Evolutionary conservation across 2,888 invertebrate genomes (phyloP).

Genomic region (Amphipyra berbera): DNA sequence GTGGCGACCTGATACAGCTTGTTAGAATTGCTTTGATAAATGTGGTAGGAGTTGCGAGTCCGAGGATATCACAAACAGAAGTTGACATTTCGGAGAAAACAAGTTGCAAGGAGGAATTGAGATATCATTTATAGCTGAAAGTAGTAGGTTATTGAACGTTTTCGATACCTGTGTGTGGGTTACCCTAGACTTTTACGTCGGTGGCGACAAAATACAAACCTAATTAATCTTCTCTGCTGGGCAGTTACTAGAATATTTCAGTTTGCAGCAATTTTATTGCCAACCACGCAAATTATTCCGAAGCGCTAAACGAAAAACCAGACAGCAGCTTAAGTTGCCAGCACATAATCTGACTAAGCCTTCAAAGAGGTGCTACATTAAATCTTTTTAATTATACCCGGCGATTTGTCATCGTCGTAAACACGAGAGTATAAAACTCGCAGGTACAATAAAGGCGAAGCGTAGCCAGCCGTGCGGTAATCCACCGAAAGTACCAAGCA

Average conservation of each 20-base stretch:
- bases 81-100: not conserved
- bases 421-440: conserved; percentile 46
- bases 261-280: no score
- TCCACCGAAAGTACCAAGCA: conserved; percentile 76
- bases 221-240: no score
- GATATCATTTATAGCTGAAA: no score
- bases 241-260: no score
- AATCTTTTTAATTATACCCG: conserved; percentile 52
- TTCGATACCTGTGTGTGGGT: no score
- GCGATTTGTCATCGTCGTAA: conserved; percentile 55
- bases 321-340: conserved; percentile 14
- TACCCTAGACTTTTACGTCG: no score
- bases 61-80: conserved; percentile 1
- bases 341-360: conserved; percentile 37
- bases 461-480: conserved; percentile 71
- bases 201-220: no score
- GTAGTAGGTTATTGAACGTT: no score
- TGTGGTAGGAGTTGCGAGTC: conserved; percentile 9
- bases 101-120: not conserved
- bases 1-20: conserved; percentile 27
- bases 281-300: no score
- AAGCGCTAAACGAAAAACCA: conserved; percentile 1
- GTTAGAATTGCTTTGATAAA: conserved; percentile 38
- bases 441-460: conserved; percentile 58
- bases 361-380: conserved; percentile 43